These are phyloP conservation scores for Pachyrhynchus sulphureomaculatus DNA, from an alignment of 1,140 invertebrate species.

Conservation along the genomic window DNA sequence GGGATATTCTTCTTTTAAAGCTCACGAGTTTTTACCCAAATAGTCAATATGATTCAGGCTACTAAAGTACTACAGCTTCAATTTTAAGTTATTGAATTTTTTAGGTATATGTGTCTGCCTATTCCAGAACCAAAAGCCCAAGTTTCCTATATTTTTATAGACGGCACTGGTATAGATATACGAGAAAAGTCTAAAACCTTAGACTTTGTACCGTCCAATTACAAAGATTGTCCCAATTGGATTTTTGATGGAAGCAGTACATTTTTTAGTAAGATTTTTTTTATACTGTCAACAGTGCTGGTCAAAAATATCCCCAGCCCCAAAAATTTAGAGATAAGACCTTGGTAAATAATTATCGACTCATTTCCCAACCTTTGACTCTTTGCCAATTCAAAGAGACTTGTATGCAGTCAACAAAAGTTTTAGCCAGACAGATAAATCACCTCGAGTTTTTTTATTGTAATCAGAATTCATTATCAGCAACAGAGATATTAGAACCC, in stretches of 20 bases:
- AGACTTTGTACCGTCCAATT: conserved; percentile 46
- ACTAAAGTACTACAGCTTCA: no score
- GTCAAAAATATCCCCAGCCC: not conserved
- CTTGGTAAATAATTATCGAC: not conserved
- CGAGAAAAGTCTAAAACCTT: conserved; percentile 53
- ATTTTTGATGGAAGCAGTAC: conserved; percentile 94
- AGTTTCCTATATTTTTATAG: conserved; percentile 87
- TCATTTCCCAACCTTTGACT: no score
- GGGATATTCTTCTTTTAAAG: no score
- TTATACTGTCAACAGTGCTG: not conserved
- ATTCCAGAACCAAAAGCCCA: conserved; percentile 69
- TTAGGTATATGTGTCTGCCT: conserved; percentile 69
- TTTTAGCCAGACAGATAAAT: no score
- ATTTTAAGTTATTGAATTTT: no score
- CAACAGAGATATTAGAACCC: no score
- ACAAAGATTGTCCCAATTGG: conserved; percentile 85
- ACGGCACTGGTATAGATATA: conserved; percentile 79
- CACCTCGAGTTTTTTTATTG: no score
- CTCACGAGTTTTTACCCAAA: no score
- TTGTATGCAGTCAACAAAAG: no score
- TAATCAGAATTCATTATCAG: no score
- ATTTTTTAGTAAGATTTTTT: conserved; percentile 10
- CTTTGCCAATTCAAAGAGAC: no score
- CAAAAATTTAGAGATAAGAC: not conserved
- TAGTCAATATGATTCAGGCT: no score